Evolutionary conservation across 2,797 vertebrate genomes (phyloP).

Genomic region (Salarias fasciatus): DNA sequence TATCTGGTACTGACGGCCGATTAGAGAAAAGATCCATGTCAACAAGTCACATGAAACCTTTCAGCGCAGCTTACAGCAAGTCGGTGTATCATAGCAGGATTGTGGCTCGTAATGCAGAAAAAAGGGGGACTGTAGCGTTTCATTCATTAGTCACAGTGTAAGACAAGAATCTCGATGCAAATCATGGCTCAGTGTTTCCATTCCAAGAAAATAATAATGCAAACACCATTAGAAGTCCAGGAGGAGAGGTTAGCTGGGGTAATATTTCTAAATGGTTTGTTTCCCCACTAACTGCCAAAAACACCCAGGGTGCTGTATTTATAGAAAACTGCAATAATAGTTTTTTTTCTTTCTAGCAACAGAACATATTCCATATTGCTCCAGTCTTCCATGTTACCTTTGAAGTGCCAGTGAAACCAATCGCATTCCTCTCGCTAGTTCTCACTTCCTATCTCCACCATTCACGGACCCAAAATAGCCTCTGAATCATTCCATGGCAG

Average conservation of each 20-base stretch:
- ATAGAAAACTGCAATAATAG: slow-evolving; percentile 65
- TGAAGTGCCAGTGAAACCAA: slow-evolving; percentile 60
- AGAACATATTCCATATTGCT: slow-evolving; percentile 54
- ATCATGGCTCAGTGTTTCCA: slow-evolving; percentile 24
- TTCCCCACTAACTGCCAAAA: slow-evolving; percentile 60
- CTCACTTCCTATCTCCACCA: slow-evolving; percentile 68
- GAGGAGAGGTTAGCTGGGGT: slow-evolving; percentile 43
- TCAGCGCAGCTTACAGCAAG: no score
- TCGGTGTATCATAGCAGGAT: no score
- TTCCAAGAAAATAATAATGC: slow-evolving; percentile 40
- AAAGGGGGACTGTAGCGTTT: no score
- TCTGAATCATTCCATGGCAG: slow-evolving; percentile 67
- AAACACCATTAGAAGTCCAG: slow-evolving; percentile 23
- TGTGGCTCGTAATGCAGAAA: no score
- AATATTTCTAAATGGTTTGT: slow-evolving; percentile 56
- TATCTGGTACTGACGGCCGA: no score
- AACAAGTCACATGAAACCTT: no score
- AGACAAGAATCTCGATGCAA: slow-evolving; percentile 10
- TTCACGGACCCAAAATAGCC: slow-evolving; percentile 72
- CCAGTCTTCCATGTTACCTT: slow-evolving; percentile 48
- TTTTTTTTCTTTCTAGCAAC: slow-evolving; percentile 50
- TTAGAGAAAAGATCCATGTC: no score
- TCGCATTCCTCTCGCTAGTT: slow-evolving; percentile 57
- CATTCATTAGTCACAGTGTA: slow-evolving; percentile 10
- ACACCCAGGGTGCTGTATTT: slow-evolving; percentile 52